A percentile compares a stretch with the other conserved stretches of the same genome.
phyloP scores from a whole-genome alignment of 2,113 vertebrate species.

The Apaloderma vittatum region DNA sequence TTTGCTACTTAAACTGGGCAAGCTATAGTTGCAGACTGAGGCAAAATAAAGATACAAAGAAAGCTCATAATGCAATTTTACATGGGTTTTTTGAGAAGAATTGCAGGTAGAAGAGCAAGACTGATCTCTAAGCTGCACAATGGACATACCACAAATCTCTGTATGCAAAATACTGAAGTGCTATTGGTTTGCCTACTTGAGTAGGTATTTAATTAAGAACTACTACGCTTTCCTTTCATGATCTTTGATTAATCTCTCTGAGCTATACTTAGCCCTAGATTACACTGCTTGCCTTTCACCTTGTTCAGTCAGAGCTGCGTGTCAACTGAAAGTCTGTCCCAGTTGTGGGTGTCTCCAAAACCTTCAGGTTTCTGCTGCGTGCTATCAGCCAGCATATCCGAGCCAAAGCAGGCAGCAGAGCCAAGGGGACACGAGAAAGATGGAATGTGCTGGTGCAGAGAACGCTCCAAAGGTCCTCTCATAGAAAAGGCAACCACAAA shows the following conservation, averaged over 20 bases:
- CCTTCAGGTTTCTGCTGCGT: not conserved
- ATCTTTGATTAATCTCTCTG: not conserved
- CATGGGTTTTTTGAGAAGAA: not conserved
- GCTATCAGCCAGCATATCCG: not conserved
- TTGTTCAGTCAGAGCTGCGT: not conserved
- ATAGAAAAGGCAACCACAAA: not conserved
- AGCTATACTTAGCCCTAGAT: not conserved
- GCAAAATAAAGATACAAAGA: not conserved
- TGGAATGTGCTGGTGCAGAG: not conserved
- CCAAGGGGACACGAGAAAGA: not conserved
- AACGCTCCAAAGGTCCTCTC: not conserved
- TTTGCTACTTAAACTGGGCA: not conserved
- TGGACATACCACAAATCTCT: not conserved
- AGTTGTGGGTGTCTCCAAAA: not conserved
- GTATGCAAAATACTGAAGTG: not conserved
- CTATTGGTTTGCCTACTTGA: not conserved
- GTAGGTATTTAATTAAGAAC: not conserved
- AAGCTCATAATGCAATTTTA: not conserved
- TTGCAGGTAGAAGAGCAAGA: not conserved
- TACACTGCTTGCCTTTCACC: not conserved
- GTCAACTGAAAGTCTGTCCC: not conserved
- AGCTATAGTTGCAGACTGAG: not conserved
- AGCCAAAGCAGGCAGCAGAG: not conserved
- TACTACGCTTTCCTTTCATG: not conserved
- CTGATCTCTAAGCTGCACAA: not conserved